These are phyloP conservation scores for Acanthornis magna DNA, from an alignment of 2,797 vertebrate genomes.

Conservation along the genomic window DNA sequence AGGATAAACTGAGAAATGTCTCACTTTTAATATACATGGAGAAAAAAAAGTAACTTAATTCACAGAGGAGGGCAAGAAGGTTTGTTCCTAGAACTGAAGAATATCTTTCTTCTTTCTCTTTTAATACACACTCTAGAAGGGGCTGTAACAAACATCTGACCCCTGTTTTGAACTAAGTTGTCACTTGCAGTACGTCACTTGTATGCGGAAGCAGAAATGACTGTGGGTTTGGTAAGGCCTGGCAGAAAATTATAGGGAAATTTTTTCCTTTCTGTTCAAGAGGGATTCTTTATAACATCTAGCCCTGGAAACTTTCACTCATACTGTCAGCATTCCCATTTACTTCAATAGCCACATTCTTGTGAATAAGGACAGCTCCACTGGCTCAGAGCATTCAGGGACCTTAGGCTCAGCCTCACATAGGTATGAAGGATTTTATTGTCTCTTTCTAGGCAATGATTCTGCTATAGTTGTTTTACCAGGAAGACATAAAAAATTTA, in stretches of 20 bases:
- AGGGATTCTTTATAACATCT: not conserved
- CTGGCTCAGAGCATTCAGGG: not conserved
- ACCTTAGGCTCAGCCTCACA: not conserved
- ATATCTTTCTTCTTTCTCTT: not conserved
- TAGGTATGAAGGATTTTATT: not conserved
- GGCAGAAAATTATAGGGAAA: conserved; percentile 24
- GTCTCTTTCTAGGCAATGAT: not conserved
- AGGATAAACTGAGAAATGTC: conserved; percentile 2
- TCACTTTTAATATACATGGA: not conserved
- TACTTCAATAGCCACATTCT: not conserved
- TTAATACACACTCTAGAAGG: not conserved
- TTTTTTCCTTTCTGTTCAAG: conserved; percentile 34
- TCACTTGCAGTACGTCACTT: not conserved
- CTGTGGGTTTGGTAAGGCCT: not conserved
- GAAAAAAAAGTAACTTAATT: not conserved
- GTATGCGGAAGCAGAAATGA: not conserved
- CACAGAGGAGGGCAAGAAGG: not conserved
- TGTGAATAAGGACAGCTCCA: not conserved
- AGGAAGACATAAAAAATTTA: not conserved
- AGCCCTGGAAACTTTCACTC: conserved; percentile 51
- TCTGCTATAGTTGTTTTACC: not conserved
- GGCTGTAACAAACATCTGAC: not conserved
- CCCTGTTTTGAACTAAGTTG: not conserved
- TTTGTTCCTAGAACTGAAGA: not conserved
- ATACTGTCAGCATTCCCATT: not conserved